Base-by-base conservation (phyloP, 2,888 invertebrate species). In the Athalia cordata region DNA sequence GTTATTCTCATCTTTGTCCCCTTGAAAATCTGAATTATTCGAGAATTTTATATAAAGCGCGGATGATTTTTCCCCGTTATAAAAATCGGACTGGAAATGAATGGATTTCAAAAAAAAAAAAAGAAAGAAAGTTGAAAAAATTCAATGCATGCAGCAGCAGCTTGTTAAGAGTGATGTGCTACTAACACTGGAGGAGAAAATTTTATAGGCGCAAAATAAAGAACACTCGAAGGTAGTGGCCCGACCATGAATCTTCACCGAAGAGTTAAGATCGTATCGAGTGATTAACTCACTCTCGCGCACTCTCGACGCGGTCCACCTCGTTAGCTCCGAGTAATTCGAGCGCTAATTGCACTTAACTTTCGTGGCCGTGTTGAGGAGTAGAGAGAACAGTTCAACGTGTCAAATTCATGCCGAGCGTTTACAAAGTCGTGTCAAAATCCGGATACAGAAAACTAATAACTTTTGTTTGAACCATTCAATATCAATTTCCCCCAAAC, bases 281-380 rank as follows among this genome's bases (percentile, higher is more conserved):
- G 84, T 85, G 88, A 88, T 88, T 87, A 87, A 89, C 85, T 75
- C 64, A 62, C 64, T 75, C 75, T 75, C 64, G 75, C 75, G 75
- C 62, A 85, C 86, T 86, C 85, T 86, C 81, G 77, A 77, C 67
- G 80, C 79, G 79, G 81, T 82, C 85, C 85, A 85, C 84, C 87
- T 89, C 88, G 89, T 89, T 89, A 89, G 87, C 85, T 85, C 87
- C 86, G 87, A 87, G 89, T 89, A 88, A 89, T 89, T 89, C 89
- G 87, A 87, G 86, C 86, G 85, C 88, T 88, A 89, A 89, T 89
- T 89, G 88, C 87, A 84, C 83, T 83, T 84, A 85, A 85, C 84
- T 84, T 83, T 55, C n/a, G 9, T 55, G 9, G 55, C 68, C 9
- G 29, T 29, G n/a, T 50, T 29, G 13, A n/a, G 55, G n/a, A 45